Evolutionary conservation across 1,140 invertebrate species (phyloP).

Genomic region (Macrosteles quadrilineatus): DNA sequence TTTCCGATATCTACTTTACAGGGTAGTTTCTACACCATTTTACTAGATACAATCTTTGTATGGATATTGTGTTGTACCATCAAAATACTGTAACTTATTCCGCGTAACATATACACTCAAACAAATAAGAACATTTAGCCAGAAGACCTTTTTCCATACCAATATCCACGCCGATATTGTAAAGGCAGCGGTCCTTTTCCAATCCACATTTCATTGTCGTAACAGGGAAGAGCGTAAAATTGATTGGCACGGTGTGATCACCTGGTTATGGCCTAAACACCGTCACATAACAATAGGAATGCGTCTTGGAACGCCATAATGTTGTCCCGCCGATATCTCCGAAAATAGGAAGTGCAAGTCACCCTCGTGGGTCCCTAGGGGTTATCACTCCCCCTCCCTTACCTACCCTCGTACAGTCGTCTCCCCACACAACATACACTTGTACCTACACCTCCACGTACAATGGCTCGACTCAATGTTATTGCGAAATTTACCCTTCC

Average conservation of each 20-base stretch:
- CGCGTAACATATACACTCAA: too few relatives aligned
- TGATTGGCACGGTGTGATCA: constrained; percentile 5
- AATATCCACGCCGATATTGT: too few relatives aligned
- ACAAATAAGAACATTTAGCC: too few relatives aligned
- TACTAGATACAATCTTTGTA: too few relatives aligned
- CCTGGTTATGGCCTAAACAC: constrained; percentile 3
- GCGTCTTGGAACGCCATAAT: constrained; percentile 6
- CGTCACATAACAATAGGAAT: constrained; percentile 23
- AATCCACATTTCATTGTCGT: neutral
- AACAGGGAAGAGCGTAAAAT: neutral
- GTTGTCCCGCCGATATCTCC: constrained; percentile 26
- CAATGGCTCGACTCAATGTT: too few relatives aligned
- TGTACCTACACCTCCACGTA: neutral
- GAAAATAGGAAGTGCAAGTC: constrained; percentile 31
- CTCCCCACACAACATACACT: neutral
- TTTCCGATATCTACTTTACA: too few relatives aligned
- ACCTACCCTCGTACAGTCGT: constrained; percentile 10
- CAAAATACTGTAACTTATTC: too few relatives aligned
- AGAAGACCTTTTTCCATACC: too few relatives aligned
- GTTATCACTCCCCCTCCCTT: neutral
- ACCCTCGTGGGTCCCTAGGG: constrained; percentile 1
- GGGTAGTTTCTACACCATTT: too few relatives aligned
- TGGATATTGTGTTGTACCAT: too few relatives aligned
- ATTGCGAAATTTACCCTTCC: too few relatives aligned
- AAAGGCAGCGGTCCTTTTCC: too few relatives aligned